These are phyloP conservation scores for Venustoraphidia nigricollis DNA, from an alignment of 2,888 invertebrate species.

Conservation along the genomic window DNA sequence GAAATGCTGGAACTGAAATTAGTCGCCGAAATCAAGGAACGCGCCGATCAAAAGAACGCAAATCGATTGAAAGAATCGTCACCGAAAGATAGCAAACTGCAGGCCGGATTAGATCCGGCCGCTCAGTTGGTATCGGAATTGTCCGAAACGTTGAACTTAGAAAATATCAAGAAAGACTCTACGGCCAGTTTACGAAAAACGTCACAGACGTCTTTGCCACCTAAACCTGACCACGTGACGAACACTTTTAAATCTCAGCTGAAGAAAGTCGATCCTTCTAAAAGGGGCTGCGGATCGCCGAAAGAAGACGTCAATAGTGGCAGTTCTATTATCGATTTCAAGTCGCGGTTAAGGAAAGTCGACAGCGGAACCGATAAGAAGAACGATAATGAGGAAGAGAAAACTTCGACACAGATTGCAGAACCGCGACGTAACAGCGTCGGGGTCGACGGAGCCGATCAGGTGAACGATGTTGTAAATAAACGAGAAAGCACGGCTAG, in stretches of 20 bases:
- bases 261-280: slow-evolving; percentile 56
- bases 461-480: slow-evolving; percentile 23
- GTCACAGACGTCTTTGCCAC: slow-evolving; percentile 11
- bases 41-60: slow-evolving; percentile 48
- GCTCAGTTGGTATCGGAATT: slow-evolving; percentile 69
- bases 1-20: slow-evolving; percentile 69
- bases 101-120: slow-evolving; percentile 51
- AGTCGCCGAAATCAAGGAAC: slow-evolving; percentile 71
- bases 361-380: slow-evolving; percentile 36
- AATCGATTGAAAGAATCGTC: slow-evolving; percentile 36
- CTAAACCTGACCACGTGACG: slow-evolving; percentile 22
- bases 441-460: slow-evolving; percentile 15
- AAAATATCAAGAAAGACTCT: slow-evolving; percentile 24
- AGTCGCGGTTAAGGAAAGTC: slow-evolving; percentile 69
- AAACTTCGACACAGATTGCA: slow-evolving; percentile 10
- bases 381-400: slow-evolving; percentile 21
- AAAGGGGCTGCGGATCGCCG: slow-evolving; percentile 33
- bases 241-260: slow-evolving; percentile 49
- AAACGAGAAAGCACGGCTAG: slow-evolving; percentile 29
- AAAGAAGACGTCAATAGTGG: slow-evolving; percentile 38
- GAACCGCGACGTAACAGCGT: slow-evolving; percentile 9
- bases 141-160: slow-evolving; percentile 67
- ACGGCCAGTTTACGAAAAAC: slow-evolving; percentile 36
- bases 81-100: slow-evolving; percentile 20
- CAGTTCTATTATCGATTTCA: slow-evolving; percentile 63